phyloP scores from a whole-genome alignment of 1,140 invertebrate genomes.

The Wiebesia pumilae region DNA sequence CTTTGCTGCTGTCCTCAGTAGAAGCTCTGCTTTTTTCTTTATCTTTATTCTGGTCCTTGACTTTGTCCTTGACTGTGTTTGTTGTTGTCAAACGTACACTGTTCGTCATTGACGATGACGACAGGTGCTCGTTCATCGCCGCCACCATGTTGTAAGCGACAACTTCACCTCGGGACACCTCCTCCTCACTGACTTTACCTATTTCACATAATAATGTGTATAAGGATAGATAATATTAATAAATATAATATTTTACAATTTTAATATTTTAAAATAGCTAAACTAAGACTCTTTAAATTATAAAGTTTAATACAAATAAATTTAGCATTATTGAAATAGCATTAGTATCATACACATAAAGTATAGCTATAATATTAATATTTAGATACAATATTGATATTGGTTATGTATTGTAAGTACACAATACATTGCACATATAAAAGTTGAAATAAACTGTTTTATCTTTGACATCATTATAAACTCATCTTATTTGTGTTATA shows the following conservation, averaged over 20 bases:
- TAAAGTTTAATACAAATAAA: no score
- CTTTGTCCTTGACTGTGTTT: conserved; percentile 43
- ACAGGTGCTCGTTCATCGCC: conserved; percentile 73
- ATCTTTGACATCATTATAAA: not conserved
- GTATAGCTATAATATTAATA: not conserved
- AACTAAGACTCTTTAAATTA: no score
- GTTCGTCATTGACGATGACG: conserved; percentile 68
- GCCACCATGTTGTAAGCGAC: conserved; percentile 71
- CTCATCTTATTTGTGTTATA: not conserved
- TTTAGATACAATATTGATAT: not conserved
- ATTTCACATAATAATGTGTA: conserved; percentile 14
- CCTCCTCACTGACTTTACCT: conserved; percentile 55
- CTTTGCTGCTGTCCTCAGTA: conserved; percentile 58
- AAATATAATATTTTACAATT: no score
- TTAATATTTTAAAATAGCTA: no score
- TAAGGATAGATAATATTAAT: not conserved
- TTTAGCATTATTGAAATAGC: no score
- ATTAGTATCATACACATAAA: no score
- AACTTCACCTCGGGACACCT: conserved; percentile 51
- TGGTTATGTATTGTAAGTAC: not conserved
- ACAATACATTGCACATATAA: not conserved
- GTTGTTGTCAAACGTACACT: conserved; percentile 60
- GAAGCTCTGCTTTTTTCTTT: conserved; percentile 33
- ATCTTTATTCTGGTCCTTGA: conserved; percentile 43
- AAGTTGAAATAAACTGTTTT: not conserved